These are phyloP conservation scores for Trichonephila inaurata DNA, from an alignment of 1,140 invertebrate species.

Conservation along the genomic window DNA sequence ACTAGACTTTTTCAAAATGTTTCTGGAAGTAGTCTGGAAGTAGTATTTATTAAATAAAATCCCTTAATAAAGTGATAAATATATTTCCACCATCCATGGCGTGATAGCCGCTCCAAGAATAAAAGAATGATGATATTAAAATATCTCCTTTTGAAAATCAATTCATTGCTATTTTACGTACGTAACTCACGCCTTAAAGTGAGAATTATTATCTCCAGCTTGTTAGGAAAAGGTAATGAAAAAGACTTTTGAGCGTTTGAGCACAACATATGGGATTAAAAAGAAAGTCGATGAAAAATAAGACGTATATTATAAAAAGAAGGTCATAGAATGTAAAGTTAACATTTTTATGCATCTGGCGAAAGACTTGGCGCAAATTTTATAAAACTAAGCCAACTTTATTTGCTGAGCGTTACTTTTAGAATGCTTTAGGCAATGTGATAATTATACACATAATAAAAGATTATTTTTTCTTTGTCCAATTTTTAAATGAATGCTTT, in stretches of 20 bases:
- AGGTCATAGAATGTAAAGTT: neutral
- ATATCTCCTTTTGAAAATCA: slow-evolving; percentile 59
- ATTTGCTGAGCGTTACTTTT: neutral
- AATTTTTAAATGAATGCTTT: no score
- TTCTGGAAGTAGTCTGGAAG: neutral
- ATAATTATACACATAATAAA: no score
- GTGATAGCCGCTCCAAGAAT: neutral
- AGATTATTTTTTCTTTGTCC: no score
- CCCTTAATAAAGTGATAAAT: neutral
- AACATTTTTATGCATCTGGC: neutral
- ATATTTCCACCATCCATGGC: neutral
- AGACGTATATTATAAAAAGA: slow-evolving; percentile 36
- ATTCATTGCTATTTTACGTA: slow-evolving; percentile 71
- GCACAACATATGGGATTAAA: slow-evolving; percentile 50
- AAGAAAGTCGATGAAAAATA: slow-evolving; percentile 61
- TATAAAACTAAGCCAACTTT: neutral
- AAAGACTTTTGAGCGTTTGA: slow-evolving; percentile 12
- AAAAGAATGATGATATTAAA: slow-evolving; percentile 38
- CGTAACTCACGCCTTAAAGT: slow-evolving; percentile 21
- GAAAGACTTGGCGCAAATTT: neutral
- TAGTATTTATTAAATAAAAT: slow-evolving; percentile 50
- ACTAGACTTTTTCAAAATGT: neutral
- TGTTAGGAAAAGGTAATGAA: slow-evolving; percentile 66
- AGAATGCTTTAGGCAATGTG: no score
- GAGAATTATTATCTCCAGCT: slow-evolving; percentile 54